A percentile compares a stretch with the other conserved stretches of the same genome.
Conservation (phyloP, 2,797 vertebrate genomes). For the Glossophaga mutica region DNA sequence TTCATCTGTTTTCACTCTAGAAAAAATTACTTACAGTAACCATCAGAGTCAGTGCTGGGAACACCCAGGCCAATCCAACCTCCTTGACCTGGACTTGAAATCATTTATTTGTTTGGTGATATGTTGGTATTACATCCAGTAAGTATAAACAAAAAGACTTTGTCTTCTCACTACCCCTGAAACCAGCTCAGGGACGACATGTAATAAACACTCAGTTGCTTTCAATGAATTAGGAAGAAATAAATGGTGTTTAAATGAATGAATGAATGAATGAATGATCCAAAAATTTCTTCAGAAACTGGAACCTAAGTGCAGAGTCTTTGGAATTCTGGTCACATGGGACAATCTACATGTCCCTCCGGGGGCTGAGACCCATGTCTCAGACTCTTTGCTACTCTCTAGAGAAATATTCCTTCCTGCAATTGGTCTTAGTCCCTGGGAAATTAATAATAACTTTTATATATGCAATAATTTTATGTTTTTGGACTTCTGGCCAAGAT, state of each 20-base stretch:
- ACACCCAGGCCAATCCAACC: neutral
- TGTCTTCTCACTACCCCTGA: neutral
- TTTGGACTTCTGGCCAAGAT: too few relatives aligned
- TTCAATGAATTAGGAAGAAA: neutral
- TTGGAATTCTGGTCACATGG: neutral
- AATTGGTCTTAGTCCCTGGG: neutral
- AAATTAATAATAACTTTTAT: neutral
- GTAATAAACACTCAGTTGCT: neutral
- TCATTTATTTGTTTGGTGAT: neutral
- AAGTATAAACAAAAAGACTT: neutral
- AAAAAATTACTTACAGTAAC: neutral
- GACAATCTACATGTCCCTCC: neutral
- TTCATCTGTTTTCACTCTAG: neutral
- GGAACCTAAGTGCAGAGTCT: neutral
- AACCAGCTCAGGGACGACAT: neutral
- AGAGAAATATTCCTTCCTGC: neutral
- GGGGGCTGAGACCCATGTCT: too few relatives aligned
- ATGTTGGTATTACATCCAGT: neutral
- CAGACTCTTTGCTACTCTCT: neutral
- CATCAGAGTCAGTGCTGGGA: neutral
- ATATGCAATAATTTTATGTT: neutral
- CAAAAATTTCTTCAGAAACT: too few relatives aligned
- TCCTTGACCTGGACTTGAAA: neutral
- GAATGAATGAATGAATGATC: neutral
- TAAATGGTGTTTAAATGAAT: neutral